Conservation (phyloP, 1,140 invertebrate genomes). For the Drosophila lacteicornis region DNA sequence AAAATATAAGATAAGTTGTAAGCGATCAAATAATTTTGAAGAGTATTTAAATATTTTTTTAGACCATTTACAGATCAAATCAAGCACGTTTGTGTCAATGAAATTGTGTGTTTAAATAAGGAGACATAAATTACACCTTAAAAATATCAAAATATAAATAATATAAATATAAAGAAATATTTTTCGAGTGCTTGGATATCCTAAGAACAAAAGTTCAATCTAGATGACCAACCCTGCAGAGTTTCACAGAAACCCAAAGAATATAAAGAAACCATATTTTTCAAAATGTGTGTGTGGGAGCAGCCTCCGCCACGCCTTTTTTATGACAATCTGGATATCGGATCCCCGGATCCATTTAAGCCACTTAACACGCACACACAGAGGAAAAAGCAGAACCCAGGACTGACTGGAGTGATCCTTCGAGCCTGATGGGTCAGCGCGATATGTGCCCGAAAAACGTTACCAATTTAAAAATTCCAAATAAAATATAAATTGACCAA, state of each 20-base stretch:
- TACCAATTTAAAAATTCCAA: slow-evolving; percentile 85
- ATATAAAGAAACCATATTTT: slow-evolving; percentile 26
- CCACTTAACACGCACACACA: slow-evolving; percentile 66
- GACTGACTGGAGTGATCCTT: slow-evolving; percentile 41
- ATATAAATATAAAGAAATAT: not conserved
- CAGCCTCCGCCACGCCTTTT: slow-evolving; percentile 12
- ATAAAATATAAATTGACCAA: slow-evolving; percentile 85
- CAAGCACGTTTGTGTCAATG: too few relatives aligned
- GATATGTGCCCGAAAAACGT: slow-evolving; percentile 77
- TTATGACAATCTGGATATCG: slow-evolving; percentile 60
- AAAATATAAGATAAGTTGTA: too few relatives aligned
- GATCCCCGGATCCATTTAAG: slow-evolving; percentile 66
- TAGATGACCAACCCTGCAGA: not conserved
- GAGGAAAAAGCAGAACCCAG: not conserved
- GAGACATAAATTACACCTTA: too few relatives aligned
- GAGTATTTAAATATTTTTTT: too few relatives aligned
- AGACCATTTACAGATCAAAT: too few relatives aligned
- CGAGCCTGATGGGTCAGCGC: slow-evolving; percentile 63
- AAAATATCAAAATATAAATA: not conserved
- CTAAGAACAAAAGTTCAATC: not conserved
- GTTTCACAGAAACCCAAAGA: slow-evolving; percentile 9
- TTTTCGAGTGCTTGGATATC: not conserved
- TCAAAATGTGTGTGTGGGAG: slow-evolving; percentile 36
- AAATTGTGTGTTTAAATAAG: too few relatives aligned
- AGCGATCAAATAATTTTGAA: too few relatives aligned